phyloP scores from a whole-genome alignment of 1,140 invertebrate genomes.

The Musca domestica region DNA sequence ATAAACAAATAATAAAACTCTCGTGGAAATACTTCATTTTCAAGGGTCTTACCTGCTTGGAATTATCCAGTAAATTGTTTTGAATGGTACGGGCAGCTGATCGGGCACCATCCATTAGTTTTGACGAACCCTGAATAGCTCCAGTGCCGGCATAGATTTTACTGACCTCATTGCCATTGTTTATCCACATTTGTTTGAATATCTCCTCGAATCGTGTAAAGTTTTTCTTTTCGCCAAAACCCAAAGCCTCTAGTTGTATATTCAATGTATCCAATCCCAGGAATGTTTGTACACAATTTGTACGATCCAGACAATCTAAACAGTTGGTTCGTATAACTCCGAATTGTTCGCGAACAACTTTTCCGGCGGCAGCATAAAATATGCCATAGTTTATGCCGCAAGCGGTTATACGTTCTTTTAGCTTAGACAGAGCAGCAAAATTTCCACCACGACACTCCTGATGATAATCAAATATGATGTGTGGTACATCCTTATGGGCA shows the following conservation, averaged over 20 bases:
- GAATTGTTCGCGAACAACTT: conserved; percentile 71
- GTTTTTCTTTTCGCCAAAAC: conserved; percentile 65
- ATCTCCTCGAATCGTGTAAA: conserved; percentile 89
- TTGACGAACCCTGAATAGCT: conserved; percentile 93
- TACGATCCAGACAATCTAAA: conserved; percentile 96
- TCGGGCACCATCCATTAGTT: conserved; percentile 93
- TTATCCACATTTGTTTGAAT: conserved; percentile 97
- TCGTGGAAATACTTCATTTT: background rate
- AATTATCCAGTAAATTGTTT: conserved; percentile 96
- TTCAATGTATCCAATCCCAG: conserved; percentile 79
- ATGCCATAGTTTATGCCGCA: conserved; percentile 65
- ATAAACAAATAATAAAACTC: background rate
- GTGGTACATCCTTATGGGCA: conserved; percentile 70
- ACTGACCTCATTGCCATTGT: conserved; percentile 98
- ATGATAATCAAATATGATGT: conserved; percentile 90
- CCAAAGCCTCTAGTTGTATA: conserved; percentile 61
- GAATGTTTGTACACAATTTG: conserved; percentile 96
- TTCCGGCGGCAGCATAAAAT: conserved; percentile 62
- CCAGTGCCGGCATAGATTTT: conserved; percentile 99
- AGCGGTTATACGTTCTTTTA: conserved; percentile 74
- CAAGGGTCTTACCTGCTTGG: conserved; percentile 66
- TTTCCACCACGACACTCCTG: conserved; percentile 81
- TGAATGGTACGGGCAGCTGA: conserved; percentile 98
- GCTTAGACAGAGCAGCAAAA: conserved; percentile 70
- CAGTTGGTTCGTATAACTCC: conserved; percentile 96